Conservation (phyloP, 2,797 vertebrate genomes). For the Synaphobranchus kaupii region DNA sequence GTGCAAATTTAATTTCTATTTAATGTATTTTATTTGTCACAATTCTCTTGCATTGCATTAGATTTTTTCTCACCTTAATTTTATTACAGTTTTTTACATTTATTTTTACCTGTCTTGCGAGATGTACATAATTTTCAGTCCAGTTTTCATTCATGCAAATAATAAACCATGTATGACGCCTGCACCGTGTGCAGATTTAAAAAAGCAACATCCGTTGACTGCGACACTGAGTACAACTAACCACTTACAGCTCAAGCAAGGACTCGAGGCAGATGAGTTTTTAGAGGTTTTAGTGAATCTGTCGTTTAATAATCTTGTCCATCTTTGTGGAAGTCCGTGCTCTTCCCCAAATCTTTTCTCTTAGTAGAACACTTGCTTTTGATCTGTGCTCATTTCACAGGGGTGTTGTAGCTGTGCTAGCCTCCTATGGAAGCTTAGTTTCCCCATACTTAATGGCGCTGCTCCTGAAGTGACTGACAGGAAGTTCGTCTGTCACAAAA, state of each 20-base stretch:
- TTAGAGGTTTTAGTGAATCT: background rate
- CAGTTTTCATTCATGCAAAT: background rate
- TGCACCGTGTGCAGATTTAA: background rate
- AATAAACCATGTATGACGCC: background rate
- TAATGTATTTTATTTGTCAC: too few species aligned
- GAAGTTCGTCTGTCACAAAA: background rate
- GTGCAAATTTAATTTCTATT: background rate
- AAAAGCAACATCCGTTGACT: background rate
- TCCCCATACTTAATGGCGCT: background rate
- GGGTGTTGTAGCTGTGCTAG: background rate
- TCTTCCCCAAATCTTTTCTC: background rate
- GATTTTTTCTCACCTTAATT: background rate
- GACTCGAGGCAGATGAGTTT: background rate
- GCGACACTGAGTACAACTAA: background rate
- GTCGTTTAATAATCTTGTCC: background rate
- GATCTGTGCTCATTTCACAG: background rate
- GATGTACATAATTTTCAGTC: background rate
- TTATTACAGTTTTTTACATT: background rate
- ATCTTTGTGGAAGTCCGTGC: background rate
- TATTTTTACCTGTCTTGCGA: background rate
- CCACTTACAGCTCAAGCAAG: background rate
- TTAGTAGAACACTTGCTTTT: background rate
- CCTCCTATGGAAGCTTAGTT: background rate
- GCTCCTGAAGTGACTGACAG: background rate
- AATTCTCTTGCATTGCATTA: background rate